Evolutionary conservation across 2,113 vertebrate genomes (phyloP).

Genomic region (Apus apus): DNA sequence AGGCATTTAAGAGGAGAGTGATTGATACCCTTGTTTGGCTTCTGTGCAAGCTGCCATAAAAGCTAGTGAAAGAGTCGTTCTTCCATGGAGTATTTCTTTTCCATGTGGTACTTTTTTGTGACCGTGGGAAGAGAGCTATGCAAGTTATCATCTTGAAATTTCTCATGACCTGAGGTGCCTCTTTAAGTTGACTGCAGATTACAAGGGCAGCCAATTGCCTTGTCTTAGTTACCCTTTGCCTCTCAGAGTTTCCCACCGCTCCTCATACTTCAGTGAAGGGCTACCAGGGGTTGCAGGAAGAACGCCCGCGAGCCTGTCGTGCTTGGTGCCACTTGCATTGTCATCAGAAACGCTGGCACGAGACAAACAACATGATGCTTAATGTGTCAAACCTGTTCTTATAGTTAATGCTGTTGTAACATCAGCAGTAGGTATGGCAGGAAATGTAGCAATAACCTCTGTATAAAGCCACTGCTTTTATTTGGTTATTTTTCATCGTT

Average conservation of each 20-base stretch:
- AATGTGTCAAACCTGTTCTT: background rate
- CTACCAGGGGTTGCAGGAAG: background rate
- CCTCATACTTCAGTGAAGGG: background rate
- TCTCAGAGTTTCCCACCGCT: background rate
- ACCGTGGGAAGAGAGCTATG: conserved; percentile 56
- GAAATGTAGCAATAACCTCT: background rate
- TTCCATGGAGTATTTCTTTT: conserved; percentile 42
- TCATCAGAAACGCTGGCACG: background rate
- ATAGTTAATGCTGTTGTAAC: background rate
- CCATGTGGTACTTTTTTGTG: conserved; percentile 46
- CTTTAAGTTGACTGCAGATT: conserved; percentile 4
- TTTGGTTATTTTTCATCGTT: background rate
- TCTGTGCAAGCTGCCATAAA: conserved; percentile 9
- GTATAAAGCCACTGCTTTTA: background rate
- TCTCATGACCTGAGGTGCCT: conserved; percentile 64
- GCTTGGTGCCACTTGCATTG: background rate
- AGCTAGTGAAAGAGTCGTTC: background rate
- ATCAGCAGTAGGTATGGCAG: background rate
- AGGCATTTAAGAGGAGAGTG: background rate
- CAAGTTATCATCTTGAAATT: conserved; percentile 53
- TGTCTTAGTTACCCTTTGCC: background rate
- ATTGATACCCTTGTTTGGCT: conserved; percentile 38
- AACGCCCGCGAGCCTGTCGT: background rate
- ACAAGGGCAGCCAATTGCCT: conserved; percentile 23
- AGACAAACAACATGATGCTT: background rate